These are phyloP conservation scores for Torymus auratus DNA, from an alignment of 2,888 invertebrate genomes.

Conservation along the genomic window DNA sequence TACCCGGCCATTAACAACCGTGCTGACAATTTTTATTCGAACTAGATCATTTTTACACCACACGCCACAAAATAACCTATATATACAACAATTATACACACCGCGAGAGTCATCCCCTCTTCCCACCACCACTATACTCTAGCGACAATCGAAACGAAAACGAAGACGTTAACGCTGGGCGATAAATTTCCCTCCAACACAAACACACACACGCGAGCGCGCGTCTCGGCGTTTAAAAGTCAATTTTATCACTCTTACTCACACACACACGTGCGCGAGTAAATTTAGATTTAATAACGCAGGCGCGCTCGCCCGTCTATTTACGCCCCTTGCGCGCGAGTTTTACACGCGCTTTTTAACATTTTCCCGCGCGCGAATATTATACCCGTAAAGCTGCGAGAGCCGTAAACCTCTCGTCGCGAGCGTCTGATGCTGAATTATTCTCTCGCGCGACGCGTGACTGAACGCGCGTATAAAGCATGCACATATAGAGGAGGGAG, in stretches of 20 bases:
- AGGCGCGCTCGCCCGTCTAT: neutral
- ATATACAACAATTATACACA: no score
- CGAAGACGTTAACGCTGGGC: slow-evolving; percentile 13
- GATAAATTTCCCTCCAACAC: slow-evolving; percentile 29
- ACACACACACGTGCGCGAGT: slow-evolving; percentile 1
- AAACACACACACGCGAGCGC: neutral
- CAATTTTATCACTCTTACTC: slow-evolving; percentile 21
- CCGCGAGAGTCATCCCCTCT: no score
- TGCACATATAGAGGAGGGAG: no score
- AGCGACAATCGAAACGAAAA: neutral
- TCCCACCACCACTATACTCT: no score
- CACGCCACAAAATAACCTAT: no score
- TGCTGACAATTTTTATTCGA: no score
- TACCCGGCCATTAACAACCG: no score
- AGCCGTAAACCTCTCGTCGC: slow-evolving; percentile 6
- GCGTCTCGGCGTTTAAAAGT: slow-evolving; percentile 13
- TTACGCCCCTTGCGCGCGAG: neutral
- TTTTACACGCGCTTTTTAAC: slow-evolving; percentile 28
- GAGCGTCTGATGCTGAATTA: neutral
- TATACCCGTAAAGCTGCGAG: slow-evolving; percentile 10
- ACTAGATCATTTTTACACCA: no score
- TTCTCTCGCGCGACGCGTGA: neutral
- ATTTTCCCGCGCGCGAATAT: slow-evolving; percentile 15
- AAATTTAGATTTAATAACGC: slow-evolving; percentile 50
- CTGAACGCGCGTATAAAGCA: no score